These are phyloP conservation scores for Zoanthus gigantus DNA, from an alignment of 92 coral and sea anemone species.

Conservation along the genomic window DNA sequence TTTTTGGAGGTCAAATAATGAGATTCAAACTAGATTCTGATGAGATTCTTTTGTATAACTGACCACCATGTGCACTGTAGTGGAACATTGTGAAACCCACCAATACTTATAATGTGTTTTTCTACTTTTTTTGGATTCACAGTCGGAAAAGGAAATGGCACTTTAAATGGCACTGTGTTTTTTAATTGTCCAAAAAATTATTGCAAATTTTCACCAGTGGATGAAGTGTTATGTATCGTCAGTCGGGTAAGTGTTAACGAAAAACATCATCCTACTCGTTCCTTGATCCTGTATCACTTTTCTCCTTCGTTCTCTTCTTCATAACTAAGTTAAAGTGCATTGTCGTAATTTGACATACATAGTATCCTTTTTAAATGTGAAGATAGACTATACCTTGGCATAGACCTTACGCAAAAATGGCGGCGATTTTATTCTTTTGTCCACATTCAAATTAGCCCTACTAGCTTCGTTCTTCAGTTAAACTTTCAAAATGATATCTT, in stretches of 20 bases:
- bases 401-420: no score
- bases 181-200: slow-evolving; percentile 85
- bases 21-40: no score
- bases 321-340: no score
- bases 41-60: no score
- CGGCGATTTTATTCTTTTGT: no score
- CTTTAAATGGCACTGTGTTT: slow-evolving; percentile 62
- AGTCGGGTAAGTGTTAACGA: not conserved
- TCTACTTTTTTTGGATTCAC: not conserved
- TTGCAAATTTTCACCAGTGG: slow-evolving; percentile 76
- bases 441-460: no score
- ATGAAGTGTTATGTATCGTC: slow-evolving; percentile 60
- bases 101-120: not conserved
- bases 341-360: not conserved
- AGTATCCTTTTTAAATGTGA: not conserved
- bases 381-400: not conserved
- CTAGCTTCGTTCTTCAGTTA: no score
- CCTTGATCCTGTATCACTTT: no score
- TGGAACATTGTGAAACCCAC: not conserved
- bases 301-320: no score
- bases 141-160: slow-evolving; percentile 88
- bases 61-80: no score
- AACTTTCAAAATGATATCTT: no score
- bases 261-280: no score
- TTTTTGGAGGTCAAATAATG: not conserved